Percentiles rank a stretch among this genome's conserved stretches.
phyloP scores from a whole-genome alignment of 1,140 invertebrate species.

The Zaprionus nigranus region DNA sequence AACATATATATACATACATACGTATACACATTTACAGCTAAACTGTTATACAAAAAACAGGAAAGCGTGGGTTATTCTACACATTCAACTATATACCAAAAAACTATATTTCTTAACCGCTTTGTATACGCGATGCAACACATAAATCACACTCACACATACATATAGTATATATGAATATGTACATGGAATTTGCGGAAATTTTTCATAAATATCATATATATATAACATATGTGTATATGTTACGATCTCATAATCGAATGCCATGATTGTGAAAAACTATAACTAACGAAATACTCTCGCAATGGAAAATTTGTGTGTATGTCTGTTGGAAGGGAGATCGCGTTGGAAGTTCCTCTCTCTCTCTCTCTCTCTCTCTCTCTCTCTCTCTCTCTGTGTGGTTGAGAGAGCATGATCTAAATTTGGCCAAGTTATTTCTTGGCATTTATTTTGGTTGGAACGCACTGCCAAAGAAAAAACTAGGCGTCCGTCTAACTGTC shows the following conservation, averaged over 20 bases:
- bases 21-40: slow-evolving; percentile 8
- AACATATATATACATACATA: slow-evolving; percentile 30
- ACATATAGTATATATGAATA: slow-evolving; percentile 25
- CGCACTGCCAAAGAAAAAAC: slow-evolving; percentile 46
- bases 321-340: slow-evolving; percentile 35
- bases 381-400: neutral
- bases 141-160: slow-evolving; percentile 23
- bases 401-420: slow-evolving; percentile 60
- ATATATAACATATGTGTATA: neutral
- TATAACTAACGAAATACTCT: slow-evolving; percentile 16
- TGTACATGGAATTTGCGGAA: slow-evolving; percentile 46
- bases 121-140: slow-evolving; percentile 46
- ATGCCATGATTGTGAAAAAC: slow-evolving; percentile 14
- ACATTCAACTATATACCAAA: slow-evolving; percentile 22
- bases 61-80: neutral
- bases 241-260: slow-evolving; percentile 10
- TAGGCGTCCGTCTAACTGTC: slow-evolving; percentile 1
- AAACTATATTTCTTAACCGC: slow-evolving; percentile 73
- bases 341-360: slow-evolving; percentile 20
- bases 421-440: slow-evolving; percentile 79
- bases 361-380: neutral
- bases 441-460: slow-evolving; percentile 72
- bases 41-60: slow-evolving; percentile 25
- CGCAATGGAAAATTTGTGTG: slow-evolving; percentile 31
- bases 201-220: slow-evolving; percentile 52